Conservation (phyloP, 1,140 invertebrate species). For the Himalopsyche phryganea region DNA sequence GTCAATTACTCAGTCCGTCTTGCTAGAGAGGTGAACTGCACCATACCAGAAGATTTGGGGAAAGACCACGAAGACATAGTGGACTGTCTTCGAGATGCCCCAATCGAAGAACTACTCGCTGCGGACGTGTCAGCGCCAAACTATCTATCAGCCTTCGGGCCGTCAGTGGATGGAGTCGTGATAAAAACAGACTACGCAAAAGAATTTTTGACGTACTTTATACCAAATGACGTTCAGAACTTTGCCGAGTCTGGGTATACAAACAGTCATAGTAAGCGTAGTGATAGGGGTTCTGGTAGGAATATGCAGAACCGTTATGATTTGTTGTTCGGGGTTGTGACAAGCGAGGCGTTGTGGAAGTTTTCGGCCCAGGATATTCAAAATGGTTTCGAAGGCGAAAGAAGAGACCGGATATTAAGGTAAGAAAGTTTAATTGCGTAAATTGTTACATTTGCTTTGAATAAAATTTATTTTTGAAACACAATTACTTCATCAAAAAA, state of each 20-base stretch:
- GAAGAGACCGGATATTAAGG: constrained; percentile 83
- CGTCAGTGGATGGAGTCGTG: constrained; percentile 82
- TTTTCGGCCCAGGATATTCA: constrained; percentile 80
- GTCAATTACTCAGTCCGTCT: constrained; percentile 77
- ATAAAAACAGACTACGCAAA: constrained; percentile 76
- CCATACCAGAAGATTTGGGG: constrained; percentile 71
- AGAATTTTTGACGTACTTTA: constrained; percentile 68
- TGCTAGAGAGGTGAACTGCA: constrained; percentile 82
- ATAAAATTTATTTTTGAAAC: no score
- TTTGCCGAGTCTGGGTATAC: constrained; percentile 47
- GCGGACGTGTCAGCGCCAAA: constrained; percentile 78
- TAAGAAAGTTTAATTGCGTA: constrained; percentile 38
- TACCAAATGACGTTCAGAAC: constrained; percentile 63
- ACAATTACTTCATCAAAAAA: background rate
- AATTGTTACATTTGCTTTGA: background rate
- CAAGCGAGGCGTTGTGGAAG: constrained; percentile 77
- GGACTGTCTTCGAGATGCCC: constrained; percentile 73
- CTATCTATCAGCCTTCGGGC: constrained; percentile 80
- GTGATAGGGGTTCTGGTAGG: constrained; percentile 45
- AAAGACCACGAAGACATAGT: constrained; percentile 78
- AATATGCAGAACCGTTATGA: constrained; percentile 65
- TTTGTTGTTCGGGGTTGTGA: constrained; percentile 79
- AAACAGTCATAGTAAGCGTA: constrained; percentile 53
- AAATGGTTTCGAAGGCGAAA: constrained; percentile 85
- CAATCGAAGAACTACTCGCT: constrained; percentile 72